phyloP scores from a whole-genome alignment of 2,888 invertebrate species.

The Philopedon plagiatum region DNA sequence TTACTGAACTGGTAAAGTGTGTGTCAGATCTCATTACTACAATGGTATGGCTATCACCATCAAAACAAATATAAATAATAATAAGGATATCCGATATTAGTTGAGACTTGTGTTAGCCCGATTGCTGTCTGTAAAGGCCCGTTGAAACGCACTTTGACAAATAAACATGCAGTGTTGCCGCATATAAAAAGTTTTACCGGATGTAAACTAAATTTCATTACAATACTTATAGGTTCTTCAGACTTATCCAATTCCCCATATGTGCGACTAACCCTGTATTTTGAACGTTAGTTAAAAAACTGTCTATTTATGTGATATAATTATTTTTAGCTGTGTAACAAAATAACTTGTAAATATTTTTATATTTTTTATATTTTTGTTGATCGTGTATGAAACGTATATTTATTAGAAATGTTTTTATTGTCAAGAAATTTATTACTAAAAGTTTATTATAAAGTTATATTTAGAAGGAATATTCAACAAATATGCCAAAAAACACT shows the following conservation, averaged over 20 bases:
- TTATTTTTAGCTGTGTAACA: conserved; percentile 25
- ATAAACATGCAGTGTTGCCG: no score
- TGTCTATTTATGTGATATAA: conserved; percentile 45
- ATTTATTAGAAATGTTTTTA: conserved; percentile 44
- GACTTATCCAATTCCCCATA: not conserved
- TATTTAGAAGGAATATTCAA: conserved; percentile 4
- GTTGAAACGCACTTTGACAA: no score
- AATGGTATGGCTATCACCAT: no score
- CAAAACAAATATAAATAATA: no score
- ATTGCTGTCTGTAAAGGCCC: no score
- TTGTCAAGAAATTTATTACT: conserved; percentile 32
- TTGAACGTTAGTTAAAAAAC: not conserved
- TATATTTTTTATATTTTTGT: conserved; percentile 51
- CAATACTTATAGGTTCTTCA: not conserved
- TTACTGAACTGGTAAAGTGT: no score
- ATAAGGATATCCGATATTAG: no score
- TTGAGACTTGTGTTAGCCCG: no score
- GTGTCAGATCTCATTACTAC: no score
- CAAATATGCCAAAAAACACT: conserved; percentile 8
- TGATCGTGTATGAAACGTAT: conserved; percentile 43
- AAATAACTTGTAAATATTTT: conserved; percentile 46
- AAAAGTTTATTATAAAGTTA: not conserved
- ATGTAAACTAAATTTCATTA: no score
- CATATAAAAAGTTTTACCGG: no score
- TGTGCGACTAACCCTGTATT: not conserved